Conservation (phyloP, 2,113 vertebrate genomes). For the Chloropsis hardwickii region DNA sequence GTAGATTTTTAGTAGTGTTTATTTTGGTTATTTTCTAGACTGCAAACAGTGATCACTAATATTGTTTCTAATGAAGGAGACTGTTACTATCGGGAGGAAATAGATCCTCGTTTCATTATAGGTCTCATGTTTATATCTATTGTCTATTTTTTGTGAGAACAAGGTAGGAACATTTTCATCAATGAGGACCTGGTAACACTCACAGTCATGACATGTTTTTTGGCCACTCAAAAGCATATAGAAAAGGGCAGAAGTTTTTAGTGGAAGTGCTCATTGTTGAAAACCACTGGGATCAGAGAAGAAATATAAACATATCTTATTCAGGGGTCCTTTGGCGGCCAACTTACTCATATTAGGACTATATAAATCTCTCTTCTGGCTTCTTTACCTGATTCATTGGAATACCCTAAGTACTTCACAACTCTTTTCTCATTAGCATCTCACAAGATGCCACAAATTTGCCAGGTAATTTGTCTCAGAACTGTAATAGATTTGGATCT, state of each 20-base stretch:
- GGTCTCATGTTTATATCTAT: neutral
- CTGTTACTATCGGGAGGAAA: neutral
- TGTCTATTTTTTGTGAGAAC: neutral
- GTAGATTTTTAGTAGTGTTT: neutral
- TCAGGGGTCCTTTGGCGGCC: constrained; percentile 37
- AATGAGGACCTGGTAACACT: neutral
- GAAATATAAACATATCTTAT: constrained; percentile 47
- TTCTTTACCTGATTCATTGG: constrained; percentile 45
- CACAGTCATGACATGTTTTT: neutral
- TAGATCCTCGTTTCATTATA: neutral
- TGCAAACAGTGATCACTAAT: neutral
- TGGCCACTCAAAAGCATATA: neutral
- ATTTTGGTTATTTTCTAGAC: neutral
- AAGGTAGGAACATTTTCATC: neutral
- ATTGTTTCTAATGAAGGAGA: neutral
- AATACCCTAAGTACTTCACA: neutral
- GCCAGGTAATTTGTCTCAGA: constrained; percentile 55
- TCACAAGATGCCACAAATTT: constrained; percentile 51
- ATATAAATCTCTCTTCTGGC: constrained; percentile 36
- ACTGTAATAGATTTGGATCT: constrained; percentile 64
- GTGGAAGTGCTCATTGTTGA: constrained; percentile 46
- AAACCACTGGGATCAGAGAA: constrained; percentile 26
- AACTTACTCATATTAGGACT: constrained; percentile 50
- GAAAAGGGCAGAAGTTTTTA: constrained; percentile 33
- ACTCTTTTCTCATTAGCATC: constrained; percentile 30